A percentile compares a stretch with the other conserved stretches of the same genome.
These are phyloP conservation scores for Myathropa florea DNA, from an alignment of 2,888 invertebrate genomes.

Conservation along the genomic window DNA sequence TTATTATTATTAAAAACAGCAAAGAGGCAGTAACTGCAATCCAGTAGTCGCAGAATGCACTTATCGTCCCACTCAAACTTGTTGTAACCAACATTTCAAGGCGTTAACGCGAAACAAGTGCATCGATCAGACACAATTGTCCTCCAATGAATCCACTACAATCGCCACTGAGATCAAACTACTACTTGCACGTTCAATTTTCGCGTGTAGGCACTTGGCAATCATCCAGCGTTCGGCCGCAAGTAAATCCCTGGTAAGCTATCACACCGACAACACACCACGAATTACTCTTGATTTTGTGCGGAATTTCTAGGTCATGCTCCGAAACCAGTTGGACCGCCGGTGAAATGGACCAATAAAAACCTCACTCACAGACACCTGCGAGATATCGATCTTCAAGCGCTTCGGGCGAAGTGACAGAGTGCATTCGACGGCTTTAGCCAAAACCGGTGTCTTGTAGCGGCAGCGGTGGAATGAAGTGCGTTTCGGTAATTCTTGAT, in stretches of 20 bases:
- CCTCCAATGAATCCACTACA: neutral
- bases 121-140: neutral
- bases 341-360: neutral
- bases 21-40: too few species aligned
- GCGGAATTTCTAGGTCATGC: slow-evolving; percentile 16
- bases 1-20: too few species aligned
- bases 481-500: neutral
- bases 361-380: neutral
- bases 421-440: neutral
- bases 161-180: neutral
- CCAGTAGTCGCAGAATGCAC: neutral
- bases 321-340: neutral
- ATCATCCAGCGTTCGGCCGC: neutral
- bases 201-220: neutral
- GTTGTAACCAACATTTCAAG: neutral
- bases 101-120: neutral
- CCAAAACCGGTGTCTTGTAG: neutral
- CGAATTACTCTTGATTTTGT: neutral
- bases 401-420: neutral
- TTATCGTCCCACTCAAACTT: neutral
- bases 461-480: neutral
- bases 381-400: neutral
- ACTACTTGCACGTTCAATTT: neutral
- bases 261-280: neutral
- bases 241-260: neutral